Evolutionary conservation across 2,797 vertebrate species (phyloP).

Genomic region (Tauraco hartlaubi): DNA sequence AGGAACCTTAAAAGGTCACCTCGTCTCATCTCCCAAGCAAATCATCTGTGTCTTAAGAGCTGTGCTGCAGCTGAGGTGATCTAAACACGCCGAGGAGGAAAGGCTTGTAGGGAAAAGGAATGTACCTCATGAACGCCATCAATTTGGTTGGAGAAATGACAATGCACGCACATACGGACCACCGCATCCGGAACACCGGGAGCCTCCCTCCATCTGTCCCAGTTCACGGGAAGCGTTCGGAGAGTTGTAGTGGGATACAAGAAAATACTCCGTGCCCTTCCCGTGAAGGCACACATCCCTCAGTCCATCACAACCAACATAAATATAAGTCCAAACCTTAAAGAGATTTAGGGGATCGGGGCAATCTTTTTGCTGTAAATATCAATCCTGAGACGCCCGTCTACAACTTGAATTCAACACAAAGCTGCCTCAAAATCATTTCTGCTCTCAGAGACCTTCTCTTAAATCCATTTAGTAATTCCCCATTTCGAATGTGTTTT

Average conservation of each 20-base stretch:
- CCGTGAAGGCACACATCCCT: background rate
- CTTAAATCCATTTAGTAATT: background rate
- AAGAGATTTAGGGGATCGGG: background rate
- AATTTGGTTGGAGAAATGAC: background rate
- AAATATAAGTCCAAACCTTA: background rate
- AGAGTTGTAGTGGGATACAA: background rate
- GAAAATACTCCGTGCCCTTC: background rate
- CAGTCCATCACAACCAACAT: background rate
- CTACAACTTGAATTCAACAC: background rate
- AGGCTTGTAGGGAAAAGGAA: background rate
- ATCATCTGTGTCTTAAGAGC: background rate
- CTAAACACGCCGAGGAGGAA: background rate
- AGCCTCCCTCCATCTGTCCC: background rate
- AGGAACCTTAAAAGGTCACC: background rate
- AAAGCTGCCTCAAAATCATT: background rate
- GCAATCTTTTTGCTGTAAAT: background rate
- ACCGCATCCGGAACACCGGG: background rate
- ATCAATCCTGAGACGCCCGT: background rate
- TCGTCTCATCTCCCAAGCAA: background rate
- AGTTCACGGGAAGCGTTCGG: background rate
- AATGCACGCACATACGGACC: background rate
- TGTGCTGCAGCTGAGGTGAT: background rate
- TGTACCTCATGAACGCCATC: background rate
- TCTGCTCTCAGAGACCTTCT: background rate
- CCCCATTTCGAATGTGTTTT: background rate